Base-by-base conservation (phyloP, 2,888 invertebrate genomes). In the Sminthurinus aureus region DNA sequence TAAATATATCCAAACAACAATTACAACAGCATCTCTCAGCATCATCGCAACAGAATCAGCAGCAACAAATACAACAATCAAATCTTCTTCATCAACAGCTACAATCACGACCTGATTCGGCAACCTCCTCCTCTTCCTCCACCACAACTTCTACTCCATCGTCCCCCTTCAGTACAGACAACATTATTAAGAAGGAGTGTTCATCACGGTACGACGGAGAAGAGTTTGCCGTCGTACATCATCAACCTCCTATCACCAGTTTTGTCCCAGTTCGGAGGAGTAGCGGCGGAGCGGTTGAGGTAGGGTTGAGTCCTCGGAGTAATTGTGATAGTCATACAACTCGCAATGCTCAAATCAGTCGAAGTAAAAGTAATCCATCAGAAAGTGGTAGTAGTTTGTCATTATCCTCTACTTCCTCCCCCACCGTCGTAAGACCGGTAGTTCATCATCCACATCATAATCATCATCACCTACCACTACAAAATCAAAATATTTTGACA, bases 1-100 rank as follows among this genome's bases (percentile, higher is more conserved):
- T 38, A 1, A 38, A 38, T 38, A 38, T 38, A 38, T 38, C 38
- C 6, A 13, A 58, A 20, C 50, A 75, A 51, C 75, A 51, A 12
- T 26, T 51, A 9, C 50, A 75, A 8, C 38, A 24, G 8, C 73
- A 24, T 24, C 73, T 73, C 12, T 18, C 92, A 92, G 90, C 93
- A 92, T 90, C 75, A 75, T 58, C 82, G 69, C 64, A 73, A 18
- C 13, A 51, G 69, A 87, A 82, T 89, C 89, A 85, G 87, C 88
- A 78, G 87, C 87, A 75, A 85, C 87, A 81, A 86, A 87, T 90
- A n/a, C 88, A 89, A n/a, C 87, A 87, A 15, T 86, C 81, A 66
- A 89, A 89, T 84, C 88, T 85, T 82, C 89, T 87, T 79, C 88
- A 89, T 82, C 87, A 85, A 79, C 83, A 88, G 52, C 89, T 89